These are phyloP conservation scores for Xanthia icteritia DNA, from an alignment of 2,888 invertebrate genomes.

Conservation along the genomic window DNA sequence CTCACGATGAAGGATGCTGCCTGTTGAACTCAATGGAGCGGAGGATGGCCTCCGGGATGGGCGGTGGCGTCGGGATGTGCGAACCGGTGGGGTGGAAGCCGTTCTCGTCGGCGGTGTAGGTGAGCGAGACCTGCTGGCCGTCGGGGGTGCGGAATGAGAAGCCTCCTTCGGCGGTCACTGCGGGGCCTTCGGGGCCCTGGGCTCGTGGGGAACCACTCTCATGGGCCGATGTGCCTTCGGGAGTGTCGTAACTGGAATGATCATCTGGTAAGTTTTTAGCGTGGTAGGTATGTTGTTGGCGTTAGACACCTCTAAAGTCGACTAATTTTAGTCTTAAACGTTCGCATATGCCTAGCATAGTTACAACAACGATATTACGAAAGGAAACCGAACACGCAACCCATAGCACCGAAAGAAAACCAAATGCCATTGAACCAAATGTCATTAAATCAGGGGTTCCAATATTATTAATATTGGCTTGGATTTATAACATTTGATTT, in stretches of 20 bases:
- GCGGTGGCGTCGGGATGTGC: conserved; percentile 91
- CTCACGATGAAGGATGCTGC: conserved; percentile 79
- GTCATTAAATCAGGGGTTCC: background rate
- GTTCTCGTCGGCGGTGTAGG: conserved; percentile 93
- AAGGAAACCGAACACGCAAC: background rate
- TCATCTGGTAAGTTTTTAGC: background rate
- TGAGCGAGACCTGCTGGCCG: conserved; percentile 91
- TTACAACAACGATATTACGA: background rate
- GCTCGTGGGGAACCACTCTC: conserved; percentile 91
- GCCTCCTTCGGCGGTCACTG: conserved; percentile 91
- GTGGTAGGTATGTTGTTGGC: background rate
- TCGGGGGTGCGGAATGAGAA: conserved; percentile 93
- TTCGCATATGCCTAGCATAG: background rate
- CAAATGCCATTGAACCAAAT: background rate
- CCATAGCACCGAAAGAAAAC: background rate
- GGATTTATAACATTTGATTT: background rate
- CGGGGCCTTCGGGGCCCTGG: conserved; percentile 88
- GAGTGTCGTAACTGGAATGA: conserved; percentile 91
- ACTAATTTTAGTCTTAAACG: too few relatives aligned
- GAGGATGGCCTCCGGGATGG: conserved; percentile 90
- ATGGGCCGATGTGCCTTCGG: conserved; percentile 91
- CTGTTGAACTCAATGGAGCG: conserved; percentile 87
- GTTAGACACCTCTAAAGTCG: background rate
- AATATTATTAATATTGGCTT: background rate
- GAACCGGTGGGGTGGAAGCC: conserved; percentile 92